A percentile compares a stretch with the other conserved stretches of the same genome.
Evolutionary conservation across 2,888 invertebrate genomes (phyloP).

Genomic region (Steinernema carpocapsae): DNA sequence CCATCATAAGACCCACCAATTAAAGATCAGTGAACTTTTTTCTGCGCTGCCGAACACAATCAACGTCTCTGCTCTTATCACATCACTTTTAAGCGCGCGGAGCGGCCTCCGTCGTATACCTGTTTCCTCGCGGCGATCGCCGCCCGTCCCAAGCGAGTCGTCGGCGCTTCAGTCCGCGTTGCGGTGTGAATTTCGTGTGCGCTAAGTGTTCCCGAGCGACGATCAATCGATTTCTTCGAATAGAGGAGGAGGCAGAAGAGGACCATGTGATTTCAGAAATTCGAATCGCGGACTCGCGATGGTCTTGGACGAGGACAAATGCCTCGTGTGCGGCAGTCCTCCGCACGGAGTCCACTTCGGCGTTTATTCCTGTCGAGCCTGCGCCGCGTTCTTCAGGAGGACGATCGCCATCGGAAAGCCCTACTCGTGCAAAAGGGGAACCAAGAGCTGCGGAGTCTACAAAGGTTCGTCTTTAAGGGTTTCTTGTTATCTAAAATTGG

Average conservation of each 20-base stretch:
- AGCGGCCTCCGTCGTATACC: conserved; percentile 1
- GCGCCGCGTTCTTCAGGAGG: conserved; percentile 1
- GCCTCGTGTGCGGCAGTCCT: conserved; percentile 20
- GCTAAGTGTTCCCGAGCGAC: background rate
- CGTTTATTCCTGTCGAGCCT: conserved; percentile 11
- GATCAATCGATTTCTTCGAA: conserved; percentile 10
- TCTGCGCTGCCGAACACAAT: background rate
- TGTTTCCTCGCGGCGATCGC: conserved; percentile 10
- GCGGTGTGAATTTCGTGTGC: conserved; percentile 12
- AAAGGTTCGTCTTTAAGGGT: conserved; percentile 6
- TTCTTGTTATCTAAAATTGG: background rate
- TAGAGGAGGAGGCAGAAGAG: background rate
- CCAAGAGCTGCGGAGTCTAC: conserved; percentile 23
- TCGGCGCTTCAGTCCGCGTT: background rate
- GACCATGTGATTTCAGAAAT: background rate
- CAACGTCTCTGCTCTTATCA: background rate
- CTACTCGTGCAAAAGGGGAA: conserved; percentile 18
- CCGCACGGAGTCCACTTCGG: conserved; percentile 19
- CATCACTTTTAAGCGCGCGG: background rate
- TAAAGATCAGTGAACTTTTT: conserved; percentile 8
- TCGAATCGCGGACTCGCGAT: background rate
- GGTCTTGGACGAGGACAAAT: background rate
- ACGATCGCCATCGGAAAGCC: conserved; percentile 12
- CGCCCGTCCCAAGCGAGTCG: background rate
- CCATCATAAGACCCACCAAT: background rate